These are phyloP conservation scores for Acanthurus leucopareius DNA, from an alignment of 2,797 vertebrate genomes.

Conservation along the genomic window DNA sequence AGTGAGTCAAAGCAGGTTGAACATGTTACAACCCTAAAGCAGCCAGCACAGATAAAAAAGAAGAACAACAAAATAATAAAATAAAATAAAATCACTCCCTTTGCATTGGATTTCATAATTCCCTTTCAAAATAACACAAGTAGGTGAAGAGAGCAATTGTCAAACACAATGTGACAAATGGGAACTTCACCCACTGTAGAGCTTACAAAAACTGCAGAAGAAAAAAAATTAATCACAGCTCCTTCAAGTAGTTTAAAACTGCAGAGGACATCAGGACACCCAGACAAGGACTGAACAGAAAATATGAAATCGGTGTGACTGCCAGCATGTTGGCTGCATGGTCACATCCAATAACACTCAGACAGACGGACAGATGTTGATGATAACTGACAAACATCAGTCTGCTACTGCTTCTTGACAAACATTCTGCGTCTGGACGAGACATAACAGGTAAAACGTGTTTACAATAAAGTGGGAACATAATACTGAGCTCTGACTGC, in stretches of 20 bases:
- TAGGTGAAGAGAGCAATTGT: slow-evolving; percentile 62
- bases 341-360: slow-evolving; percentile 18
- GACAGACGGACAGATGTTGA: slow-evolving; percentile 20
- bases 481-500: slow-evolving; percentile 73
- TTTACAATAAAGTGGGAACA: slow-evolving; percentile 52
- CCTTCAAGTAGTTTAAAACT: slow-evolving; percentile 85
- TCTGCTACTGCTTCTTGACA: slow-evolving; percentile 37
- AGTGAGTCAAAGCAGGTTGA: slow-evolving; percentile 62
- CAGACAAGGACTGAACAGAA: slow-evolving; percentile 36
- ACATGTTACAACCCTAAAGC: slow-evolving; percentile 65
- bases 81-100: slow-evolving; percentile 74
- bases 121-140: slow-evolving; percentile 81
- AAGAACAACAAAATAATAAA: slow-evolving; percentile 31
- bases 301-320: slow-evolving; percentile 29
- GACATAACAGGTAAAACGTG: slow-evolving; percentile 44
- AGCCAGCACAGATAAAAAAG: slow-evolving; percentile 60
- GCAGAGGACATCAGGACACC: slow-evolving; percentile 61
- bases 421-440: too few species aligned
- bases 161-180: slow-evolving; percentile 66
- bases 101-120: slow-evolving; percentile 80
- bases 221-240: slow-evolving; percentile 66
- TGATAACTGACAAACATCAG: slow-evolving; percentile 23
- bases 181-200: slow-evolving; percentile 72
- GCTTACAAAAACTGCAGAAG: slow-evolving; percentile 75
- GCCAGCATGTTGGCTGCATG: slow-evolving; percentile 4